These are phyloP conservation scores for Oryzaephilus surinamensis DNA, from an alignment of 1,140 invertebrate species.

Conservation along the genomic window DNA sequence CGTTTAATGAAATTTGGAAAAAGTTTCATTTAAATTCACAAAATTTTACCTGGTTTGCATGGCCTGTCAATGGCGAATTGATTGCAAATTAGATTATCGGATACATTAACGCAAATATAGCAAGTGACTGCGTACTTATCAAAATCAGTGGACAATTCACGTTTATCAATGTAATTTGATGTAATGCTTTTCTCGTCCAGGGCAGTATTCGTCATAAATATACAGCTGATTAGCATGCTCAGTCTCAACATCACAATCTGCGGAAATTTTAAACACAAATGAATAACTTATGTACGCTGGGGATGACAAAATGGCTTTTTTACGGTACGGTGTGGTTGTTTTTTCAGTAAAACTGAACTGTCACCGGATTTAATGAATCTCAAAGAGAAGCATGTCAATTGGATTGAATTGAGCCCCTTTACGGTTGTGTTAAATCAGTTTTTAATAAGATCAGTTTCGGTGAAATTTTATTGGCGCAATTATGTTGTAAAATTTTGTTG, in stretches of 20 bases:
- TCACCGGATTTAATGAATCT: too few relatives aligned
- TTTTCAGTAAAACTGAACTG: too few relatives aligned
- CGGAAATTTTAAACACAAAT: too few relatives aligned
- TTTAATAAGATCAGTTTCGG: too few relatives aligned
- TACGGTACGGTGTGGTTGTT: too few relatives aligned
- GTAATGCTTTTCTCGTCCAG: constrained; percentile 24
- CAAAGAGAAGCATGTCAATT: too few relatives aligned
- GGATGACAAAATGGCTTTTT: too few relatives aligned
- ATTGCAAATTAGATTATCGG: constrained; percentile 56
- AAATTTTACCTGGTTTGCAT: constrained; percentile 42
- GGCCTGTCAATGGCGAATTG: constrained; percentile 54
- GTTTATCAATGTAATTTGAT: constrained; percentile 10
- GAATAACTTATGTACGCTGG: too few relatives aligned
- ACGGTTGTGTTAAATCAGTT: too few relatives aligned
- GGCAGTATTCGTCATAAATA: constrained; percentile 34
- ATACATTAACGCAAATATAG: constrained; percentile 58
- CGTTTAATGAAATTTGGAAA: neutral
- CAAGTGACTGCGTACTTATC: constrained; percentile 43
- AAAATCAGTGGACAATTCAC: constrained; percentile 21
- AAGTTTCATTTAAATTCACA: neutral
- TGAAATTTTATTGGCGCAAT: too few relatives aligned
- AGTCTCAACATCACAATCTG: constrained; percentile 36
- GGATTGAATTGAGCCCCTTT: too few relatives aligned
- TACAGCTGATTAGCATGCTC: constrained; percentile 35
- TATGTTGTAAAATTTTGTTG: too few relatives aligned